Evolutionary conservation across 2,888 invertebrate species (phyloP), one percentile per base, ranked within the genome.

Genomic region (Nectonema munidae): DNA sequence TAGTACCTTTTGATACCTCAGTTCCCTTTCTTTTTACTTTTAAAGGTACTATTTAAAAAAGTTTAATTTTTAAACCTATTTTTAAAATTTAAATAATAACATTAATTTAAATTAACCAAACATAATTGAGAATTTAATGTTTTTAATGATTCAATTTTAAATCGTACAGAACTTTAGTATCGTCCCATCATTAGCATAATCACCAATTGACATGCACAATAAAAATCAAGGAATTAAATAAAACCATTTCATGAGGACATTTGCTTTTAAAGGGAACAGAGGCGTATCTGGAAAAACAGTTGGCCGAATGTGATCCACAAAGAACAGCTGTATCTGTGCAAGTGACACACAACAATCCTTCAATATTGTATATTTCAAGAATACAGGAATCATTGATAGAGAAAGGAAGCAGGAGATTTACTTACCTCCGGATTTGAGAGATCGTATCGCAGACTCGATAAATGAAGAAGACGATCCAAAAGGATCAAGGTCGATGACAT

Each of bases 401-500:
- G 6, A 9, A 32, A 32, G 13, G n/a, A 25, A 25, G 6, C n/a
- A 25, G 6, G n/a, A 25, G 6, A 30, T 14, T 30, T 6, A 14
- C 16, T 41, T 39, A 51, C 54, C 56, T 21, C 52, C 53, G 43
- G 58, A 55, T 3, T 46, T 46, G n/a, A 58, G 52, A 36, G 49
- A 45, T 46, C 61, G 59, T 1, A 86, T 68, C 0, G 79, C 76
- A 0, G 71, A 64, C 50, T 83, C 81, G 0, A 99, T 61, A 56
- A 95, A 99, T 29, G 67, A 66, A 2, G 75, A 68, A 0, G 95
- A 81, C 47, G 77, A 76, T 2, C 95, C 95, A 46, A 89, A 99
- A 0, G 95, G 95, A 58, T 99, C 95, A 41, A 99, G 56, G 54
- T 99, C 95, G 38, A 99, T 68, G 0, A 68, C 75, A 49, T 81